phyloP scores from a whole-genome alignment of 2,797 vertebrate genomes.

The Gymnocypris eckloni region DNA sequence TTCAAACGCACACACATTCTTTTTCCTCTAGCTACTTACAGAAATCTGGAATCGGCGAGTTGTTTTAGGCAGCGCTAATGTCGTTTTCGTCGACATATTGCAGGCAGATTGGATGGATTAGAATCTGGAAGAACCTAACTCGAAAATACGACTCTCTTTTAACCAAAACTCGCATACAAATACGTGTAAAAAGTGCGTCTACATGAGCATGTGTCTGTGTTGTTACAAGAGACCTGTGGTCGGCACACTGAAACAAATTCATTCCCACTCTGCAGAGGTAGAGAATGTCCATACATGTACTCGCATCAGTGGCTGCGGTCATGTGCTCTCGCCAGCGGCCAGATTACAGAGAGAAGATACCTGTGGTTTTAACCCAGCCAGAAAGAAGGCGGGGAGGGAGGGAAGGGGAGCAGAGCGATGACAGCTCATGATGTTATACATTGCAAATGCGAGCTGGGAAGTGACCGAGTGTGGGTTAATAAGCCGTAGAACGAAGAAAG shows the following conservation, averaged over 20 bases:
- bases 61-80: slow-evolving; percentile 26
- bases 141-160: slow-evolving; percentile 1
- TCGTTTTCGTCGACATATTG: slow-evolving; percentile 13
- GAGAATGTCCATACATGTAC: slow-evolving; percentile 57
- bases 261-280: slow-evolving; percentile 14
- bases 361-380: slow-evolving; percentile 52
- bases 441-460: slow-evolving; percentile 46
- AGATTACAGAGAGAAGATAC: slow-evolving; percentile 49
- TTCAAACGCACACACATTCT: slow-evolving; percentile 45
- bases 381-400: slow-evolving; percentile 25
- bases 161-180: slow-evolving; percentile 3
- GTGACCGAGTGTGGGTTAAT: slow-evolving; percentile 43
- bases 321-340: slow-evolving; percentile 31
- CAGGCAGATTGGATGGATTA: slow-evolving; percentile 27
- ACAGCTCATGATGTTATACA: slow-evolving; percentile 57
- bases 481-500: slow-evolving; percentile 13
- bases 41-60: slow-evolving; percentile 29
- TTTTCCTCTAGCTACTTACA: slow-evolving; percentile 33
- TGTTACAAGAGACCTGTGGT: slow-evolving; percentile 38
- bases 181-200: not conserved
- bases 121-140: not conserved
- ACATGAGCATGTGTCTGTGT: slow-evolving; percentile 24
- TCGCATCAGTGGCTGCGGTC: slow-evolving; percentile 48
- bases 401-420: slow-evolving; percentile 32
- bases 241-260: slow-evolving; percentile 28